Conservation (phyloP, 1,140 invertebrate genomes). For the Cyclargus thomasi region DNA sequence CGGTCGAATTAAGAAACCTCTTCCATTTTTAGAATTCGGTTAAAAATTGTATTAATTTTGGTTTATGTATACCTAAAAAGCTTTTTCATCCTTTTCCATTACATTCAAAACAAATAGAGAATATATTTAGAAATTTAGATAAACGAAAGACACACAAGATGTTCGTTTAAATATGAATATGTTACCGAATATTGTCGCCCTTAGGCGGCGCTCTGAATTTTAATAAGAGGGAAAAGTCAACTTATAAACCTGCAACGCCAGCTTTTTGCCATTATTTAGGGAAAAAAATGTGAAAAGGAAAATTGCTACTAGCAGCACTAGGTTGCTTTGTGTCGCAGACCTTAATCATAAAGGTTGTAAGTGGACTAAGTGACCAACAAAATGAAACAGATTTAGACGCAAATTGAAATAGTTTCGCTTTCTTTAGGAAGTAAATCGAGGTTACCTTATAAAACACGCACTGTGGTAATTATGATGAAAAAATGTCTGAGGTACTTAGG, state of each 20-base stretch:
- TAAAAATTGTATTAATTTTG: not conserved
- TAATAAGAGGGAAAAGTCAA: conserved; percentile 1
- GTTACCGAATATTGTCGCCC: conserved; percentile 10
- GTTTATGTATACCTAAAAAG: too few relatives aligned
- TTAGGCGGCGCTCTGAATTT: conserved; percentile 9
- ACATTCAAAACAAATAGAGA: not conserved
- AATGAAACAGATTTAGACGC: not conserved
- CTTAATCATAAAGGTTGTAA: not conserved
- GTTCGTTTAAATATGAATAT: conserved; percentile 10
- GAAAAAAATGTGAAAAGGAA: conserved; percentile 1
- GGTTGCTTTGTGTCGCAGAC: not conserved
- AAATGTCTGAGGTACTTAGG: too few relatives aligned
- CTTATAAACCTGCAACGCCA: not conserved
- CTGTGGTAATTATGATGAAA: too few relatives aligned
- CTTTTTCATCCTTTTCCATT: not conserved
- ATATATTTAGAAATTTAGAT: conserved; percentile 7
- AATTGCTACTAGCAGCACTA: not conserved
- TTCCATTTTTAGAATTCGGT: too few relatives aligned
- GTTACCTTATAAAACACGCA: too few relatives aligned
- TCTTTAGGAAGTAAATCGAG: not conserved
- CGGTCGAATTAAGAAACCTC: too few relatives aligned
- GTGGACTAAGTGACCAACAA: not conserved
- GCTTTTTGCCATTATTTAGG: not conserved
- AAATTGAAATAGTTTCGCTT: not conserved
- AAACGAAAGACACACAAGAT: conserved; percentile 9